Conservation (phyloP, 2,113 vertebrate genomes). For the Plestiodon gilberti region DNA sequence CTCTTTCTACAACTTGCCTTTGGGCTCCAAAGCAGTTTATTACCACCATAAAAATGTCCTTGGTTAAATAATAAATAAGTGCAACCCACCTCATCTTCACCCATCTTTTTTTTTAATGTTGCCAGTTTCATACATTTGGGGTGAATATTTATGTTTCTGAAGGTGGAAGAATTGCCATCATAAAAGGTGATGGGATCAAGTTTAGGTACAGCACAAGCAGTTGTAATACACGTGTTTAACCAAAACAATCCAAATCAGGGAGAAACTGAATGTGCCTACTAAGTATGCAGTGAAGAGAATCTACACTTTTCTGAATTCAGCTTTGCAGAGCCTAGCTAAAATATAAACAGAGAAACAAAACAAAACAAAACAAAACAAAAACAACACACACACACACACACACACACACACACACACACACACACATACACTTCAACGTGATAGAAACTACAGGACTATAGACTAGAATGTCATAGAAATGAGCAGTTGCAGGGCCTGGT, state of each 20-base stretch:
- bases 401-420: too few relatives aligned
- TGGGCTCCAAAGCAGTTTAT: slow-evolving; percentile 55
- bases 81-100: background rate
- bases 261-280: background rate
- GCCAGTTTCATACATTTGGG: slow-evolving; percentile 42
- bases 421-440: too few relatives aligned
- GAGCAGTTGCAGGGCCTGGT: too few relatives aligned
- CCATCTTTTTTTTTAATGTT: slow-evolving; percentile 31
- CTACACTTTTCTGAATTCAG: background rate
- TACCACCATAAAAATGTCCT: slow-evolving; percentile 53
- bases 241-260: background rate
- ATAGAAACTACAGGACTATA: background rate
- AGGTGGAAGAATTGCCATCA: slow-evolving; percentile 18
- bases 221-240: background rate
- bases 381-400: too few relatives aligned
- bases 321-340: background rate
- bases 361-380: too few relatives aligned
- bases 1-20: slow-evolving; percentile 51
- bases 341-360: too few relatives aligned
- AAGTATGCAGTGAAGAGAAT: background rate
- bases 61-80: slow-evolving; percentile 52
- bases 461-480: background rate
- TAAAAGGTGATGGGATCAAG: slow-evolving; percentile 33
- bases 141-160: slow-evolving; percentile 49
- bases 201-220: background rate